Evolutionary conservation across 2,797 vertebrate genomes (phyloP), one percentile per base, ranked within the genome.

Genomic region (Leuciscus waleckii): DNA sequence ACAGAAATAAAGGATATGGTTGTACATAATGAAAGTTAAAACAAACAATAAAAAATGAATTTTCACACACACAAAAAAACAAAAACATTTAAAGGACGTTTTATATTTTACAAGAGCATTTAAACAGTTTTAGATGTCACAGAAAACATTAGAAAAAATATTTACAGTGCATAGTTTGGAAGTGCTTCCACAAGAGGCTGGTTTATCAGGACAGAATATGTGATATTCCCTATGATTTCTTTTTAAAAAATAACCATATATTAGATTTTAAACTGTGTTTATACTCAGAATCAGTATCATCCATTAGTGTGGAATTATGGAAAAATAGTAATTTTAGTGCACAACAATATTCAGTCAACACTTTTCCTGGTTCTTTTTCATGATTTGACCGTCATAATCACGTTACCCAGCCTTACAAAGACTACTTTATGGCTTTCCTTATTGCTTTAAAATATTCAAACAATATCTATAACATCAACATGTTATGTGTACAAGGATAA

Each of bases 81-180:
- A 81, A 90, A 81, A 90, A 83, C 84, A 90, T 90, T 85, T 91
- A 88, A 92, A 91, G 90, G 89, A 91, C 89, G 85, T 84, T 88
- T 89, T 85, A 86, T 79, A 79, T 74, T 54, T 76, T 85, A 83
- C 65, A 84, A 78, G 46, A 58, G 13, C n/a, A 69, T 77, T 78
- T 78, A 23, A 84, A 32, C 65, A 58, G 76, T 83, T 79, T 74
- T 58, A 85, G 87, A 79, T 54, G 49, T 23, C 61, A 84, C 32
- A 61, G 68, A 85, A 87, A 85, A 85, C 80, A 89, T 87, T 83
- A 86, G 86, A 89, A 85, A 77, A 84, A 49, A 86, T 94, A 94
- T 93, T 92, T 94, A 95, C 93, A 95, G 92, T 94, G 93, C 92
- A 94, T 90, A 94, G 94, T 87, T 77, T 87, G 81, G 89, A 95